Evolutionary conservation across 2,797 vertebrate genomes (phyloP).

Genomic region (Mus spretus): DNA sequence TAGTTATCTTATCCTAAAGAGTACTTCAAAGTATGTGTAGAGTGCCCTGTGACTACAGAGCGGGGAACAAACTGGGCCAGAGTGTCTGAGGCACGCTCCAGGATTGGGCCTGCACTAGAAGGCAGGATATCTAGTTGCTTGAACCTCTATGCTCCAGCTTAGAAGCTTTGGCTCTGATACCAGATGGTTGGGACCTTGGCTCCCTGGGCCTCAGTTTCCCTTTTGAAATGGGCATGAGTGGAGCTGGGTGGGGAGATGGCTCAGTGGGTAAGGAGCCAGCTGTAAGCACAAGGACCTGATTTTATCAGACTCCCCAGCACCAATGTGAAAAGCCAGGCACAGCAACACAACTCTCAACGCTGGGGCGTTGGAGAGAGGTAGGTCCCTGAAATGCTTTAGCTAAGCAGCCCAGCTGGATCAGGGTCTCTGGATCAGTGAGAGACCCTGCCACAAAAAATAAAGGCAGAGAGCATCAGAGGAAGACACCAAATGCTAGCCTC

Average conservation of each 20-base stretch:
- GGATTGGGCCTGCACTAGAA: background rate
- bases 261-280: background rate
- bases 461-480: background rate
- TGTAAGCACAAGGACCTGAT: background rate
- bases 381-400: background rate
- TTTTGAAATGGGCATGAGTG: background rate
- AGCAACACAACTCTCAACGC: too few relatives aligned
- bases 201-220: background rate
- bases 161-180: background rate
- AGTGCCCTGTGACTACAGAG: background rate
- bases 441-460: background rate
- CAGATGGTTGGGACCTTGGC: background rate
- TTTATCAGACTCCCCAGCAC: background rate
- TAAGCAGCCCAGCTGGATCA: background rate
- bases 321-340: background rate
- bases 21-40: background rate
- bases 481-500: background rate
- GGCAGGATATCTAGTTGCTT: background rate
- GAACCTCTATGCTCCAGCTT: background rate
- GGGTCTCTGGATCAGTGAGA: background rate
- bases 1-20: background rate
- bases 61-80: background rate
- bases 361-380: background rate
- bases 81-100: background rate
- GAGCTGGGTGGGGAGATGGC: background rate